Conservation (phyloP, 2,888 invertebrate species). For the Odontocolon sp. region DNA sequence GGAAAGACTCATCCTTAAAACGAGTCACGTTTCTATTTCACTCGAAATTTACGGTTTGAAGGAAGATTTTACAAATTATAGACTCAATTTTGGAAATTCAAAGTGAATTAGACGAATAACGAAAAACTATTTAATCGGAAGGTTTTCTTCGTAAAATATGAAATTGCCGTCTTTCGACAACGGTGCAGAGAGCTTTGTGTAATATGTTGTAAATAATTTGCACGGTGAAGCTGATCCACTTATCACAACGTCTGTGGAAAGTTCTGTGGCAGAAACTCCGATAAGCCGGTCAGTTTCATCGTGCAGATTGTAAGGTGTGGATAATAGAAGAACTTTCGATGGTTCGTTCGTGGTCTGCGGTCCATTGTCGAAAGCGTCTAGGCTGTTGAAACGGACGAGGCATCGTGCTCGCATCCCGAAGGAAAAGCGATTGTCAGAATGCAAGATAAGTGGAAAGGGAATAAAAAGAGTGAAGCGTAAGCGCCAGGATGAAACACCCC, state of each 20-base stretch:
- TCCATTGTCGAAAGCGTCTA: constrained; percentile 30
- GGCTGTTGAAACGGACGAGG: constrained; percentile 19
- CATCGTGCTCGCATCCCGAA: constrained; percentile 4
- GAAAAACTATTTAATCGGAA: no score
- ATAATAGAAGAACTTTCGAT: constrained; percentile 27
- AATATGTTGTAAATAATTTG: no score
- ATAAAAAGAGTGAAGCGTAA: not conserved
- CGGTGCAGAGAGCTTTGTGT: no score
- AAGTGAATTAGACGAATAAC: no score
- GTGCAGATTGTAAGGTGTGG: no score
- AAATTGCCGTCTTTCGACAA: no score
- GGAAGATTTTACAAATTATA: not conserved
- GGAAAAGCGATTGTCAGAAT: constrained; percentile 43
- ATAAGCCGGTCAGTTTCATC: no score
- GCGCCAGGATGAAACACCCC: constrained; percentile 18
- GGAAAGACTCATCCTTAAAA: not conserved
- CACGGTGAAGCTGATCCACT: no score
- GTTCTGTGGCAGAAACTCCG: no score
- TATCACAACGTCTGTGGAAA: no score
- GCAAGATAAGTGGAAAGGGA: constrained; percentile 20
- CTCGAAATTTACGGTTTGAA: not conserved
- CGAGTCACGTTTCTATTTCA: not conserved
- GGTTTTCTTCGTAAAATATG: no score
- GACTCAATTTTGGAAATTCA: not conserved
- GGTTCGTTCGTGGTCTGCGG: constrained; percentile 34